phyloP scores from a whole-genome alignment of 2,113 vertebrate genomes.

The Amia ocellicauda region DNA sequence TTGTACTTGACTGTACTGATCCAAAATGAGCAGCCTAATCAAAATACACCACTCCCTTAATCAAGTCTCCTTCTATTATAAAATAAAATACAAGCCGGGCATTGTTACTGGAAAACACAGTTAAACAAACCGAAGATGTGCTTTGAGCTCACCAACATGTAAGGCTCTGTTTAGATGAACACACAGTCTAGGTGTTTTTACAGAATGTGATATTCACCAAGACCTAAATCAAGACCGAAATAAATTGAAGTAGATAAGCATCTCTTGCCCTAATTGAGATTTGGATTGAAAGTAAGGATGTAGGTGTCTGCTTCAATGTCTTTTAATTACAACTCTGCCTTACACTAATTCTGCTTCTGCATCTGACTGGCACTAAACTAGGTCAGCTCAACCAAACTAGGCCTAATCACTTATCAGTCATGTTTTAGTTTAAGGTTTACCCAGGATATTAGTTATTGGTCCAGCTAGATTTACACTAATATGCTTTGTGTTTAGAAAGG shows the following conservation, averaged over 20 bases:
- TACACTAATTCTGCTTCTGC: background rate
- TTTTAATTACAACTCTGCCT: background rate
- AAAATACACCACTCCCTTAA: constrained; percentile 39
- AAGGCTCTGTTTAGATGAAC: background rate
- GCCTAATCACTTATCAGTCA: no score
- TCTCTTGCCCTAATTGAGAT: background rate
- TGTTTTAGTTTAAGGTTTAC: no score
- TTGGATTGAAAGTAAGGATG: background rate
- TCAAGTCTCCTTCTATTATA: constrained; percentile 41
- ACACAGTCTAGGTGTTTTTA: background rate
- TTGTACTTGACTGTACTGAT: constrained; percentile 45
- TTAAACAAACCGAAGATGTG: background rate
- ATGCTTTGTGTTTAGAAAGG: no score
- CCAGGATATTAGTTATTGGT: no score
- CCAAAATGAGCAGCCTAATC: constrained; percentile 59
- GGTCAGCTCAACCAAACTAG: background rate
- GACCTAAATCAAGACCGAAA: no score
- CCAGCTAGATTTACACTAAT: no score
- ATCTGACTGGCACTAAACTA: background rate
- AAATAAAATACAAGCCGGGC: constrained; percentile 17
- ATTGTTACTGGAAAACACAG: background rate
- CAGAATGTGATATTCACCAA: no score
- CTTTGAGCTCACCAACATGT: background rate
- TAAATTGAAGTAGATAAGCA: no score
- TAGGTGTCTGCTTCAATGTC: background rate